Conservation (phyloP, 2,113 vertebrate species). For the Melanerpes formicivorus region DNA sequence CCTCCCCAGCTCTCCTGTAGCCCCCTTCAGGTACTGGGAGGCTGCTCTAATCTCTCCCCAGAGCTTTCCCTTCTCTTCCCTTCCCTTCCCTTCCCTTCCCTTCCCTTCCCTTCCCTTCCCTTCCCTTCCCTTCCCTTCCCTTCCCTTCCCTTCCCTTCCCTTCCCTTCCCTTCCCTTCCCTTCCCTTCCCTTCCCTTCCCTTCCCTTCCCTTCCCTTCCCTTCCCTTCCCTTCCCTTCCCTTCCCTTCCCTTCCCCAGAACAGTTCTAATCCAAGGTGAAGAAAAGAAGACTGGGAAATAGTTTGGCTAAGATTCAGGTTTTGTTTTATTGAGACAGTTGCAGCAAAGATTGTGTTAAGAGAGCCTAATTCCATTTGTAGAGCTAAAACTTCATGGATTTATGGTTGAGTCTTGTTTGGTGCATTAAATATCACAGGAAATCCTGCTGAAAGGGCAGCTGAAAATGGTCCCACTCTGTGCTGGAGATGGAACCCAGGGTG, state of each 20-base stretch:
- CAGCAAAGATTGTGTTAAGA: neutral
- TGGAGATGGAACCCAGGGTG: fast-evolving
- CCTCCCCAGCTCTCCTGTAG: no score
- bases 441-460: neutral
- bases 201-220: no score
- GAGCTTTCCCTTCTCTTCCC: no score
- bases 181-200: no score
- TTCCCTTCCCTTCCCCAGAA: neutral
- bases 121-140: no score
- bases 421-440: neutral
- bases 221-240: no score
- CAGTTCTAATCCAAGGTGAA: neutral
- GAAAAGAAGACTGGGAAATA: slow-evolving; percentile 3
- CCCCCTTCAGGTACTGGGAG: no score
- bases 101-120: no score
- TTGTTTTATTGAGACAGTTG: neutral
- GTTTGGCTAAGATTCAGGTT: slow-evolving; percentile 5
- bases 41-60: no score
- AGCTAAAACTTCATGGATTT: neutral
- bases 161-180: no score
- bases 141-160: no score
- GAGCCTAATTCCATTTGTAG: neutral
- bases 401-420: neutral
- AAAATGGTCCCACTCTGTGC: neutral
- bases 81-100: no score